Base-by-base conservation (phyloP, 2,113 vertebrate species). In the Trogon surrucura region DNA sequence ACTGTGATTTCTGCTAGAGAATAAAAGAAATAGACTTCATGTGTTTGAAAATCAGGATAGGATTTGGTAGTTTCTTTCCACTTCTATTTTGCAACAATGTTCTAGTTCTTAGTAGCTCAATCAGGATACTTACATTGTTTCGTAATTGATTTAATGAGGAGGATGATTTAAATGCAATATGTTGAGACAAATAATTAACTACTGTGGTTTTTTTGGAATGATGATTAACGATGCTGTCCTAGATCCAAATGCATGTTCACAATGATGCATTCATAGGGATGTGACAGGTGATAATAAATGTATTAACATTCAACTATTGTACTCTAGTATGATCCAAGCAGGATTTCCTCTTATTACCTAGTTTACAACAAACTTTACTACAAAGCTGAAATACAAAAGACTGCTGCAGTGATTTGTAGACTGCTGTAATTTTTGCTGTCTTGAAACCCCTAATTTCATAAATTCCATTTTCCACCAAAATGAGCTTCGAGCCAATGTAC, bases 261-360 rank as follows among this genome's bases (percentile, higher is more conserved):
- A 97, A 91, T 91, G 94, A 97, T 95, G 80, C 92, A 97, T 96
- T 97, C 96, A 97, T 82, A 73, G 30, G 79, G 85, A 95, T 90
- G 82, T 97, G 92, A 89, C 95, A 97, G 92, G 91, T 94, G 95
- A 95, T 95, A 94, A 97, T 91, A 97, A 97, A 95, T 95, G 66
- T 91, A 80, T 96, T 97, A 97, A 91, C 89, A 95, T 96, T 91
- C 87, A 88, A 32, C 67, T 90, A 86, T 91, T 96, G 77, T 94
- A 87, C 54, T 88, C 32, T 32, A 86, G 26, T 80, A 77, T 82
- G 79, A 93, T 90, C 82, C 77, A 92, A 96, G 38, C 27, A 96
- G 91, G 92, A 96, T 91, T 95, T 97, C 95, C 94, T 96, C 86
- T 90, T 88, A 80, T 87, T 96, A 67, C 32, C 17, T 87, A 54